Base-by-base conservation (phyloP, 2,797 vertebrate genomes). In the Psittacula derbiana region DNA sequence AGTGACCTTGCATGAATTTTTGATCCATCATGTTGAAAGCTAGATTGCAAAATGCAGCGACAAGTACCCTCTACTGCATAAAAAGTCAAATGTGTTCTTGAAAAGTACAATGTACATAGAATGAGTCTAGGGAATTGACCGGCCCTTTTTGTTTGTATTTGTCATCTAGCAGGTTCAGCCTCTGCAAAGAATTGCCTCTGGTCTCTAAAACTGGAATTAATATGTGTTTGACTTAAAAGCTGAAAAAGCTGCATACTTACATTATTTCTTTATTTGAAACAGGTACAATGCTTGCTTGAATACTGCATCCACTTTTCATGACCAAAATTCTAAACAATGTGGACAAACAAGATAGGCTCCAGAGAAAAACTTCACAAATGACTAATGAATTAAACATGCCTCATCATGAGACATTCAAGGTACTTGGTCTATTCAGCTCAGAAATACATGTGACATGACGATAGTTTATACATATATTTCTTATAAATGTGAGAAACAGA, bases 1-100 rank as follows among this genome's bases (percentile, higher is more conserved):
- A 82, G 60, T 93, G 92, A 92, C 91, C 92, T 95, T 92, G 92
- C 74, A 89, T 82, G 87, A 95, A 89, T 89, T 93, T 95, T 93
- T 92, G 86, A 93, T 94, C 80, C 86, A 93, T 90, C 81, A 80
- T 60, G 61, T 70, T 91, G 91, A 93, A 96, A 94, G 78, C 62
- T 53, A 91, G 74, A 93, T 85, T 93, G 71, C 84, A 93, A 95
- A 94, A 92, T 66, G 62, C 40, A 79, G n/a, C 3, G 2, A 93
- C 70, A 91, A 89, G 80, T 88, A 93, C 47, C 60, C 92, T n/a
- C 28, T 62, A 75, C 73, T 92, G 86, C 50, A 93, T 91, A 87
- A 92, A 90, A 93, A 92, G 86, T 92, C 86, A 94, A 94, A 93
- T 52, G 27, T 76, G 55, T 85, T 94, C 80, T 82, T 96, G 78